These are phyloP conservation scores for Drosophila stalkeri DNA, from an alignment of 2,888 invertebrate genomes.

Conservation along the genomic window DNA sequence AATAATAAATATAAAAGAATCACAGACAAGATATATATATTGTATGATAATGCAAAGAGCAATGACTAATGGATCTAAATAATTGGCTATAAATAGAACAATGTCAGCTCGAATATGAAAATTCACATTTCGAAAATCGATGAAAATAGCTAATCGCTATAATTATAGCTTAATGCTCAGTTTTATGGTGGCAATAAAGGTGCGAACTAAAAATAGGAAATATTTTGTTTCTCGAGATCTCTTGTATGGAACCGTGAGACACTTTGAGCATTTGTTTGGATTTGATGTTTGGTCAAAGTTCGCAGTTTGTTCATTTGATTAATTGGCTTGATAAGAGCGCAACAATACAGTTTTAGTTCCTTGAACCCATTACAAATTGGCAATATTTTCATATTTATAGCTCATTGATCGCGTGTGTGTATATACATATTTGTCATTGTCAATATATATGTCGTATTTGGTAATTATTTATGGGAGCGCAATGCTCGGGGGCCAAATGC, in stretches of 20 bases:
- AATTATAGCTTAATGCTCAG: conserved; percentile 21
- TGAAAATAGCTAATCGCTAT: conserved; percentile 4
- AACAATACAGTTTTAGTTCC: conserved; percentile 38
- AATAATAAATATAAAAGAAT: no score
- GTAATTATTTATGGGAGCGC: conserved; percentile 20
- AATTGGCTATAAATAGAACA: conserved; percentile 14
- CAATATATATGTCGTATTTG: conserved; percentile 44
- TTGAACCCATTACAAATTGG: conserved; percentile 41
- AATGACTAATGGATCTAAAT: conserved; percentile 7
- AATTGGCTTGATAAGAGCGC: conserved; percentile 27
- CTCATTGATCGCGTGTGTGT: conserved; percentile 14
- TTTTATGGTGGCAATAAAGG: conserved; percentile 1
- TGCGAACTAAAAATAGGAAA: conserved; percentile 11
- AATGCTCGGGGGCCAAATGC: conserved; percentile 1
- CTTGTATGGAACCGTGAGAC: background rate
- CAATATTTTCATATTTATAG: conserved; percentile 44
- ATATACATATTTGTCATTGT: conserved; percentile 56
- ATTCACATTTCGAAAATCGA: background rate
- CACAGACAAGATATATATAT: no score
- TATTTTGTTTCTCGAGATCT: background rate
- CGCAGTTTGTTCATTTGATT: conserved; percentile 31
- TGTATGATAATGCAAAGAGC: background rate
- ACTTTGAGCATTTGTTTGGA: background rate
- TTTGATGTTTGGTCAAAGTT: conserved; percentile 34
- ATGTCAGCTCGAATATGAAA: conserved; percentile 4